A percentile compares a stretch with the other conserved stretches of the same genome.
Conservation (phyloP, 2,113 vertebrate genomes). For the Alethe diademata region DNA sequence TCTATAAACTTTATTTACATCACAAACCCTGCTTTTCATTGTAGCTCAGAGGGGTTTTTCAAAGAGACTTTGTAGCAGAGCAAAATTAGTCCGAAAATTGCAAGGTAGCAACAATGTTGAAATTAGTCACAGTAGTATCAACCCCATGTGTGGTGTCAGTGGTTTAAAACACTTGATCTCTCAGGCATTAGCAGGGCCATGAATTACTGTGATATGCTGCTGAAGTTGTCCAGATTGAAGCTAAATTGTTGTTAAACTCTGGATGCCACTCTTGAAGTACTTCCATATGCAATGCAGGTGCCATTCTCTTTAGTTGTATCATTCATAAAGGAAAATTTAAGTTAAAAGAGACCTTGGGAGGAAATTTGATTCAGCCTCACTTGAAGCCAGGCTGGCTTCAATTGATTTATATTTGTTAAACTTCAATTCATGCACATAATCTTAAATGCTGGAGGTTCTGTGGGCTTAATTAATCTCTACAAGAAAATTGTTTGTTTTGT, state of each 20-base stretch:
- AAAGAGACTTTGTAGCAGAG: neutral
- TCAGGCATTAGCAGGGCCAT: neutral
- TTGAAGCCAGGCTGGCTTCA: neutral
- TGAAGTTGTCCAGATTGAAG: neutral
- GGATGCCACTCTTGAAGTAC: neutral
- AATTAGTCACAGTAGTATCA: neutral
- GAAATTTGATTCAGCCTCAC: neutral
- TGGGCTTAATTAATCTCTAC: neutral
- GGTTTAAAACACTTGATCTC: neutral
- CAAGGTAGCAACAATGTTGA: neutral
- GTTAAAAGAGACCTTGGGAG: neutral
- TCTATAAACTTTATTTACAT: neutral
- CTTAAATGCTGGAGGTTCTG: neutral
- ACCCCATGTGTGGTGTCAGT: accelerated
- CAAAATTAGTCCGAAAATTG: neutral
- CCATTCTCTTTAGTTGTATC: neutral
- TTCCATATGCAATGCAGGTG: neutral
- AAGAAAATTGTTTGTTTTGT: neutral
- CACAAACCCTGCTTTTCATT: neutral
- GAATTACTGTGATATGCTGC: neutral
- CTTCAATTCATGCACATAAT: neutral
- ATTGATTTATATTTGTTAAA: neutral
- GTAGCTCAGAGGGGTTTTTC: neutral
- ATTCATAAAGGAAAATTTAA: neutral
- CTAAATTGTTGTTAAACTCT: neutral